Conservation (phyloP, 1,140 invertebrate genomes). For the Agrilus planipennis region DNA sequence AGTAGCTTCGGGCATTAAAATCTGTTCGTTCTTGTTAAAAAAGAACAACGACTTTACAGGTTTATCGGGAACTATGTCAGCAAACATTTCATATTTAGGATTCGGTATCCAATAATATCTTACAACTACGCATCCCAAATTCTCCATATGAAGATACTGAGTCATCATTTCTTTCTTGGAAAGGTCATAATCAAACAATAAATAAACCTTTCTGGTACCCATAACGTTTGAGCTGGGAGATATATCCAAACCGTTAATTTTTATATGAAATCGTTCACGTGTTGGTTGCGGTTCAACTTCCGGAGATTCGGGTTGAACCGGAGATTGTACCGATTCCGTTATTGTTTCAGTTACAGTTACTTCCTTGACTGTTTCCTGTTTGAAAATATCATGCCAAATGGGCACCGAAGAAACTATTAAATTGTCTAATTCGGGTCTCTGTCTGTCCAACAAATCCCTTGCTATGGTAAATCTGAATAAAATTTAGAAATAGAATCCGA, state of each 20-base stretch:
- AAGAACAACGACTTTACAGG: background rate
- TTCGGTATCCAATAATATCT: background rate
- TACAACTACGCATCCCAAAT: background rate
- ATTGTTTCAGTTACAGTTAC: no score
- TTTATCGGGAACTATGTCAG: background rate
- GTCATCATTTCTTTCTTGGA: background rate
- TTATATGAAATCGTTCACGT: no score
- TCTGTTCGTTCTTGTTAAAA: conserved; percentile 1
- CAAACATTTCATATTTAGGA: background rate
- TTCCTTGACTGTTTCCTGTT: no score
- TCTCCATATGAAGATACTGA: conserved; percentile 1
- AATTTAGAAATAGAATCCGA: no score
- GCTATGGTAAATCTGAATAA: no score
- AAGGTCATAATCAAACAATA: background rate
- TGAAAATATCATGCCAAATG: no score
- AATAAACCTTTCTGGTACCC: conserved; percentile 1
- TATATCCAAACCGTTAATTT: background rate
- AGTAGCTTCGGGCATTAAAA: background rate
- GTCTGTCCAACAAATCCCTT: no score
- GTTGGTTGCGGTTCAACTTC: no score
- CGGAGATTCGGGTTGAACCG: no score
- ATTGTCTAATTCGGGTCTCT: no score
- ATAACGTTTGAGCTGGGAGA: background rate
- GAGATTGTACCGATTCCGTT: no score
- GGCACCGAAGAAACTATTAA: no score